Evolutionary conservation across 2,797 vertebrate species (phyloP).

Genomic region (Capromys pilorides): DNA sequence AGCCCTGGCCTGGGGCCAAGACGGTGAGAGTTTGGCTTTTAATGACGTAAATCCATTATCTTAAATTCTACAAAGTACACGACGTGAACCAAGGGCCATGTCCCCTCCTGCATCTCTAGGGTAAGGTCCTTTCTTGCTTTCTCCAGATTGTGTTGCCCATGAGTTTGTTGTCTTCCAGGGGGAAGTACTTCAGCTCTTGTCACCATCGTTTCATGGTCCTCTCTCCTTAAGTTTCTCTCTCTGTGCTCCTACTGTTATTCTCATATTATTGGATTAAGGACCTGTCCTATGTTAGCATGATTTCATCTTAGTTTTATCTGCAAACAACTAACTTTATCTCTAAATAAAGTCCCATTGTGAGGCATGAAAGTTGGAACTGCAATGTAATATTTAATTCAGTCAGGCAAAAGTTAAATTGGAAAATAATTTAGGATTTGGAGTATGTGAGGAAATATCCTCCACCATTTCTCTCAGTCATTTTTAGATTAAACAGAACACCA

Average conservation of each 20-base stretch:
- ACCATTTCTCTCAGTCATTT: background rate
- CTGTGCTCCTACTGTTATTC: background rate
- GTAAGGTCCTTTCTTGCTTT: background rate
- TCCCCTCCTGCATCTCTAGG: background rate
- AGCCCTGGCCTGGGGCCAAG: too few species aligned
- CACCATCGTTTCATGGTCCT: fast-evolving
- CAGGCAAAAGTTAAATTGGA: background rate
- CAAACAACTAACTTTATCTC: background rate
- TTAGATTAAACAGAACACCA: background rate
- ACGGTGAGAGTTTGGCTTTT: background rate
- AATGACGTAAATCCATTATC: background rate
- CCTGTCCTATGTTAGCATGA: background rate
- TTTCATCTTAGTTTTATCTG: background rate
- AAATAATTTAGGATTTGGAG: background rate
- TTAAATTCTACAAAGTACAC: background rate
- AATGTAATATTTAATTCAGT: background rate
- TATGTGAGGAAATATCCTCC: background rate
- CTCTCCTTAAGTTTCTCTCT: background rate
- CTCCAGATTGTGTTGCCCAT: background rate
- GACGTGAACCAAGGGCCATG: background rate
- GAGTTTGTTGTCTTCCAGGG: too few species aligned
- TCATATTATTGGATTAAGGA: background rate
- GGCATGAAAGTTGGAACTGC: background rate
- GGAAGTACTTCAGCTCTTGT: background rate
- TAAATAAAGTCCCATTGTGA: background rate